phyloP scores from a whole-genome alignment of 92 coral and sea anemone genomes.

The Plumapathes pennacea region DNA sequence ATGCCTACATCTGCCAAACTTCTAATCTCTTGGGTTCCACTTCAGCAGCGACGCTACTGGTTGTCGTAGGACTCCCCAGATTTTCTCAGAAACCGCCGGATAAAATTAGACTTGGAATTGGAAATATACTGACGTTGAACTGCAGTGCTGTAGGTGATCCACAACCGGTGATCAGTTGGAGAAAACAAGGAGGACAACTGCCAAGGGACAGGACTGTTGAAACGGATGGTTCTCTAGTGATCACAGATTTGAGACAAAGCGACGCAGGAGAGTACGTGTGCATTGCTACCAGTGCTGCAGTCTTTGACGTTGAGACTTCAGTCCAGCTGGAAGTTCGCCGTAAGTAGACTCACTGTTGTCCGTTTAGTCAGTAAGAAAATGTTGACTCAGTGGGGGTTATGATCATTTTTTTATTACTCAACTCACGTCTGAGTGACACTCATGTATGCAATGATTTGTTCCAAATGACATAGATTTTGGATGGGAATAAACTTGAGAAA shows the following conservation, averaged over 20 bases:
- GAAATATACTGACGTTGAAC: constrained; percentile 3
- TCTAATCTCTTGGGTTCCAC: not conserved
- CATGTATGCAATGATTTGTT: too few species aligned
- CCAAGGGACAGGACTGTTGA: not conserved
- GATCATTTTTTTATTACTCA: too few species aligned
- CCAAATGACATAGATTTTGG: too few species aligned
- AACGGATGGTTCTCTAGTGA: not conserved
- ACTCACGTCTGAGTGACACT: too few species aligned
- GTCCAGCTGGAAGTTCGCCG: not conserved
- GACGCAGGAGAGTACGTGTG: constrained; percentile 13
- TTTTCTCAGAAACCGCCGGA: constrained; percentile 1
- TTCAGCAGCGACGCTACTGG: not conserved
- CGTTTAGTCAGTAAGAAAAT: too few species aligned
- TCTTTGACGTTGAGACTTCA: not conserved
- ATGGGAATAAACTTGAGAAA: too few species aligned
- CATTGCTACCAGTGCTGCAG: constrained; percentile 6
- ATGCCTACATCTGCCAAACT: constrained; percentile 1
- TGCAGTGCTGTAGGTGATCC: constrained; percentile 16
- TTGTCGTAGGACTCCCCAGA: constrained; percentile 6
- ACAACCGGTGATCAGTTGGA: constrained; percentile 13
- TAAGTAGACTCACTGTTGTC: too few species aligned
- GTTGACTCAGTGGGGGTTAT: too few species aligned
- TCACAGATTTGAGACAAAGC: not conserved
- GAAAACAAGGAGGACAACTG: not conserved
- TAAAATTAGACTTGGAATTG: not conserved